Base-by-base conservation (phyloP, 2,888 invertebrate genomes). In the Cataglyphis cursor region DNA sequence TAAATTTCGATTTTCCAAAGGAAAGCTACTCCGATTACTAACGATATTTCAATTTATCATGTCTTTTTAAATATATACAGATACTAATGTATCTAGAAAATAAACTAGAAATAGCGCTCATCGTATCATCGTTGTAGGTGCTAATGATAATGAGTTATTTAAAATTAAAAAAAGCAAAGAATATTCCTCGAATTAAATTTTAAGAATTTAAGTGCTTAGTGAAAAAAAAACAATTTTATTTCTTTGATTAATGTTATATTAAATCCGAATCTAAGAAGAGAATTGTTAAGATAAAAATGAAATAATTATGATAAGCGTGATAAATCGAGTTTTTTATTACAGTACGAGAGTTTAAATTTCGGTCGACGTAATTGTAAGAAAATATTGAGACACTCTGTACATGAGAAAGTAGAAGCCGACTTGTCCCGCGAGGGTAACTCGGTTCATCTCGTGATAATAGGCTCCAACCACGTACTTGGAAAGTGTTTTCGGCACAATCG, bases 401-500 rank as follows among this genome's bases (percentile, higher is more conserved):
- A 51, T 28, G 62, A 35, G 74, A 81, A 64, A 64, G 44, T 44
- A 78, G 51, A 76, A 66, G 28, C 10, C 6, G 10, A 48, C 15
- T 28, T 48, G 59, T 75, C 59, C 59, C 65, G 51, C 44, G 59
- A 74, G 65, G 18, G 38, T 51, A 66, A 54, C 68, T 82, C 75
- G 65, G 57, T 57, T 68, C 35, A 57, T 48, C 35, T 64, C 70
- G 61, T 21, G 54, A 61, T 80, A 78, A 78, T 78, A 78, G 8
- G 18, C 21, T 59, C 44, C 28, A 57, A 66, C 31, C 57, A 35
- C 66, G 57, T 78, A 66, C 44, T 78, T 59, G 21, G 21, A 59
- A 66, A 68, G 59, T 78, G 31, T 38, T 59, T 78, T 68, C 24
- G 44, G 59, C 10, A 57, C 31, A 41, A 57, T 57, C 66, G 66